Conservation (phyloP, 1,140 invertebrate genomes). For the Battus philenor region DNA sequence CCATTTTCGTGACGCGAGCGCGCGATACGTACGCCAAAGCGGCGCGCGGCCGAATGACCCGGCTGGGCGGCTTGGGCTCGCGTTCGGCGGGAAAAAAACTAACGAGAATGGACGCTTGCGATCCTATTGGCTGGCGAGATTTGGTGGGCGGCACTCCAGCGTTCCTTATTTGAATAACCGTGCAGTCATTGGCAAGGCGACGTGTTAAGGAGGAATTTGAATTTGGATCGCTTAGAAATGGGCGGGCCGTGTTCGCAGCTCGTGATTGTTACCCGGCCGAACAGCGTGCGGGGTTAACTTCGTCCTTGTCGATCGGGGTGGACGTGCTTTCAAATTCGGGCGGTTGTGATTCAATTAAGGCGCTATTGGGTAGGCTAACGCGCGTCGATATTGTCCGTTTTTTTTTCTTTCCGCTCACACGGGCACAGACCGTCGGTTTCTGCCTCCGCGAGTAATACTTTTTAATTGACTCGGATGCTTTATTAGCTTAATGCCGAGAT, state of each 20-base stretch:
- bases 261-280: conserved; percentile 51
- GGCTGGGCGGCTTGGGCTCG: conserved; percentile 13
- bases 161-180: conserved; percentile 36
- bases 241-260: conserved; percentile 49
- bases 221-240: conserved; percentile 56
- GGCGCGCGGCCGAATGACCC: conserved; percentile 69
- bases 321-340: conserved; percentile 42
- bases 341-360: conserved; percentile 63
- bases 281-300: conserved; percentile 35
- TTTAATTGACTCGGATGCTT: conserved; percentile 69
- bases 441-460: conserved; percentile 43
- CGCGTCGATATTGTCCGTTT: conserved; percentile 37
- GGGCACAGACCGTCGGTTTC: conserved; percentile 22
- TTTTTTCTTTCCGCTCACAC: conserved; percentile 13
- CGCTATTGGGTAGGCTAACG: conserved; percentile 50
- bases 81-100: conserved; percentile 40
- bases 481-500: conserved; percentile 67
- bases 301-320: conserved; percentile 23
- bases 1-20: conserved; percentile 56
- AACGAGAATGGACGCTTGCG: conserved; percentile 46
- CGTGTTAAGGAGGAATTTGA: conserved; percentile 51
- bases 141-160: conserved; percentile 36
- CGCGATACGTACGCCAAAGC: conserved; percentile 64
- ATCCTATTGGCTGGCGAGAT: conserved; percentile 38
- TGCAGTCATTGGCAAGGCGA: conserved; percentile 36